Evolutionary conservation across 2,113 vertebrate genomes (phyloP).

Genomic region (Cairina moschata): DNA sequence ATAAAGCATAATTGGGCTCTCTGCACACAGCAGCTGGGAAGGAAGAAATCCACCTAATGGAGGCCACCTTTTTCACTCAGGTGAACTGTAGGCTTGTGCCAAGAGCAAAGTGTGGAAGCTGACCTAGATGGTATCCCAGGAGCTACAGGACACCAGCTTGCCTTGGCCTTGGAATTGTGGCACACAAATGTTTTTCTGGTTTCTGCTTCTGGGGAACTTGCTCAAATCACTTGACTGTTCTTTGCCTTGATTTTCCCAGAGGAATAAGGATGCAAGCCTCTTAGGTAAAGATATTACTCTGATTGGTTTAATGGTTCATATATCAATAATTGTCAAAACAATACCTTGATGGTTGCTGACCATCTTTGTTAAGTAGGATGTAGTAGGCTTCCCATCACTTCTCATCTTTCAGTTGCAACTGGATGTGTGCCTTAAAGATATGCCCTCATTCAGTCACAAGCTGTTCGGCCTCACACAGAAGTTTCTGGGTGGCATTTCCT

Average conservation of each 20-base stretch:
- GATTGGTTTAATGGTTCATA: neutral
- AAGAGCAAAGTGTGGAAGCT: neutral
- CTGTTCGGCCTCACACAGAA: neutral
- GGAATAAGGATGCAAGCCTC: neutral
- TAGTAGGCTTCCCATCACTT: neutral
- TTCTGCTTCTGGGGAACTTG: neutral
- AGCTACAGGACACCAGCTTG: neutral
- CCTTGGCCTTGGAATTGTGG: neutral
- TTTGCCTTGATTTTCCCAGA: neutral
- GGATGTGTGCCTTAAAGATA: neutral
- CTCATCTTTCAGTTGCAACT: neutral
- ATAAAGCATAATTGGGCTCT: neutral
- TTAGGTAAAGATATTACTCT: neutral
- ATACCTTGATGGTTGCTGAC: neutral
- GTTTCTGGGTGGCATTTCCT: neutral
- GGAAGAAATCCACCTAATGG: accelerated
- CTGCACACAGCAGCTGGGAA: neutral
- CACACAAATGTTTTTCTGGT: neutral
- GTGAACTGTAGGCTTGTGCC: neutral
- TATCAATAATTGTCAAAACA: neutral
- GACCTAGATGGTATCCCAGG: neutral
- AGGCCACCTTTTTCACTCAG: neutral
- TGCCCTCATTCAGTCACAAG: neutral
- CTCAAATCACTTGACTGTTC: neutral
- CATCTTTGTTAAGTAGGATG: neutral